Base-by-base conservation (phyloP, 2,113 vertebrate species). In the Periophthalmodon schlosseri region DNA sequence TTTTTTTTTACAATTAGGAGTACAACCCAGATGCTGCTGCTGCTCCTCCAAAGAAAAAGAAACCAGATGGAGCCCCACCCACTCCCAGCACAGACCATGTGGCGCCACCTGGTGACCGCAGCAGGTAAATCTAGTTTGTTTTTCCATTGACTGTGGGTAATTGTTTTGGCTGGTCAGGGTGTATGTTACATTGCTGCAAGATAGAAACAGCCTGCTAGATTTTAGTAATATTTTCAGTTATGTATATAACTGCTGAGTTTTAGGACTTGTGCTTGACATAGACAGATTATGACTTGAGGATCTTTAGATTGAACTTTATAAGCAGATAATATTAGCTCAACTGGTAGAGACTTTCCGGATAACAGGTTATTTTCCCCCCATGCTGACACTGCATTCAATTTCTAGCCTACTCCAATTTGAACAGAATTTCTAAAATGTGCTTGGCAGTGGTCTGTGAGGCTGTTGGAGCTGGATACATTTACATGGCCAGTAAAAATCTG, bases 1-100 rank as follows among this genome's bases (percentile, higher is more conserved):
- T n/a, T n/a, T n/a, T n/a, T n/a, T n/a, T 82, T 87, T 18, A 12
- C 60, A 72, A 54, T 39, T 90, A 99, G 97, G 97, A 99, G 74
- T 99, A 97, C 93, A 98, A 97, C 91, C 96, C 96, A 13, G 97
- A 99, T 79, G 91, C 95, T 71, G 94, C 96, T 7, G 94, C 94
- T 82, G 95, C 95, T 50, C 89, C 97, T 75, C 89, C 95, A 7
- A 95, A 96, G 93, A 96, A 96, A 90, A 95, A 95, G 86, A 99
- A 97, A 92, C 95, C 96, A 72, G 95, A 95, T 8, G 97, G 98
- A 76, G 94, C 83, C 79, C 89, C 94, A 5, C 85, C 95, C 79
- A 89, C 95, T 20, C 90, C 95, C 0, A 88, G 80, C 61, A 94
- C 93, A 2, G 97, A 99, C 82, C 91, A 95, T 0, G 94, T 95